Percentiles rank a stretch among this genome's conserved stretches.
phyloP scores from a whole-genome alignment of 1,140 invertebrate genomes.

The Trichonephila inaurata region DNA sequence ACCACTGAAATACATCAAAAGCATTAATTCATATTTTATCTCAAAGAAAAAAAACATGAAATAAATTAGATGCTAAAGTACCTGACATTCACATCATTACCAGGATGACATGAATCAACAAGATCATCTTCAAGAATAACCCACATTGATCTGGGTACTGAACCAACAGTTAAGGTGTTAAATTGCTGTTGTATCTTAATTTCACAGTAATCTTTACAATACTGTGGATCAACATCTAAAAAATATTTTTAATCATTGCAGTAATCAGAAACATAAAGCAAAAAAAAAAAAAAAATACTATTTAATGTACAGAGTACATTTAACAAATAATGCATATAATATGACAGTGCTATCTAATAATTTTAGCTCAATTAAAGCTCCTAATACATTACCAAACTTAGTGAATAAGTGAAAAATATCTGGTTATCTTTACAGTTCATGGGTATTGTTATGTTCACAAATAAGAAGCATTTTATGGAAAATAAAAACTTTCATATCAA shows the following conservation, averaged over 20 bases:
- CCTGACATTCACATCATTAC: constrained; percentile 92
- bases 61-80: constrained; percentile 80
- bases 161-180: constrained; percentile 86
- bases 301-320: too few relatives aligned
- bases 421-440: too few relatives aligned
- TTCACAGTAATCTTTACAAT: constrained; percentile 94
- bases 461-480: too few relatives aligned
- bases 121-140: constrained; percentile 92
- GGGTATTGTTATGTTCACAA: too few relatives aligned
- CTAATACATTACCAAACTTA: too few relatives aligned
- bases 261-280: too few relatives aligned
- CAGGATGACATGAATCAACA: constrained; percentile 92
- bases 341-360: too few relatives aligned
- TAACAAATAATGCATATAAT: too few relatives aligned
- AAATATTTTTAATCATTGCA: neutral
- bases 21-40: neutral
- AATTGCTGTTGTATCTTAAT: constrained; percentile 91
- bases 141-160: constrained; percentile 89
- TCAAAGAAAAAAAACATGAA: neutral
- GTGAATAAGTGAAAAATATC: too few relatives aligned
- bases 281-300: too few relatives aligned
- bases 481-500: too few relatives aligned
- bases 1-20: constrained; percentile 84
- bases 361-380: too few relatives aligned
- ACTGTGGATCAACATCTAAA: constrained; percentile 83